Evolutionary conservation across 2,113 vertebrate species (phyloP).

Genomic region (Phodopus roborovskii): DNA sequence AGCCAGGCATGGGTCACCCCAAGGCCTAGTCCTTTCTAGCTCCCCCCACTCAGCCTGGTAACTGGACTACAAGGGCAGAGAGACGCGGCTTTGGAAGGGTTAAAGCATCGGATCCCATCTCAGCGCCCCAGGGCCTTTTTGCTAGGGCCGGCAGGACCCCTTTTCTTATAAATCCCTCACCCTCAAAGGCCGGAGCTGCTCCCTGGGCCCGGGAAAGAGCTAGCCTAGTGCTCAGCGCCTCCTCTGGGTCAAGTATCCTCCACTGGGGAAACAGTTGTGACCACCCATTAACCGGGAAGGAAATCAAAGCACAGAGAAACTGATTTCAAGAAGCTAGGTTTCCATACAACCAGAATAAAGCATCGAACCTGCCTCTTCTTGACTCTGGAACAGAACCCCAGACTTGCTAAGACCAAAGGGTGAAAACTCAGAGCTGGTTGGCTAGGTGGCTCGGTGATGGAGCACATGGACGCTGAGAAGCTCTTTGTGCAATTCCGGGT

Average conservation of each 20-base stretch:
- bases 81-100: slow-evolving; percentile 50
- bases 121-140: neutral
- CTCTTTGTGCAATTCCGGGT: neutral
- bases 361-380: neutral
- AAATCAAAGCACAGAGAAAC: slow-evolving; percentile 52
- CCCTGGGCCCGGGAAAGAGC: neutral
- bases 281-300: neutral
- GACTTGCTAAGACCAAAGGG: neutral
- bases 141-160: neutral
- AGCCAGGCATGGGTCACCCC: slow-evolving; percentile 13
- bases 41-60: neutral
- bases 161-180: neutral
- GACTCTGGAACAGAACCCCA: neutral
- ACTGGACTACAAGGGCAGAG: slow-evolving; percentile 28
- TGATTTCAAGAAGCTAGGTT: neutral
- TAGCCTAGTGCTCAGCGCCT: slow-evolving; percentile 17
- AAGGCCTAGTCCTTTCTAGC: slow-evolving; percentile 68
- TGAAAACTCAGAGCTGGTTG: neutral
- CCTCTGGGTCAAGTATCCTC: neutral
- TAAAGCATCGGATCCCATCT: slow-evolving; percentile 37
- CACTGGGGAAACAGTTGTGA: slow-evolving; percentile 29
- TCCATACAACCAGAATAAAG: slow-evolving; percentile 31
- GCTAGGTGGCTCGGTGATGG: neutral
- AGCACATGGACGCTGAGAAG: neutral
- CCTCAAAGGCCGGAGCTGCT: slow-evolving; percentile 3